These are phyloP conservation scores for Oligia latruncula DNA, from an alignment of 2,888 invertebrate species.

Conservation along the genomic window DNA sequence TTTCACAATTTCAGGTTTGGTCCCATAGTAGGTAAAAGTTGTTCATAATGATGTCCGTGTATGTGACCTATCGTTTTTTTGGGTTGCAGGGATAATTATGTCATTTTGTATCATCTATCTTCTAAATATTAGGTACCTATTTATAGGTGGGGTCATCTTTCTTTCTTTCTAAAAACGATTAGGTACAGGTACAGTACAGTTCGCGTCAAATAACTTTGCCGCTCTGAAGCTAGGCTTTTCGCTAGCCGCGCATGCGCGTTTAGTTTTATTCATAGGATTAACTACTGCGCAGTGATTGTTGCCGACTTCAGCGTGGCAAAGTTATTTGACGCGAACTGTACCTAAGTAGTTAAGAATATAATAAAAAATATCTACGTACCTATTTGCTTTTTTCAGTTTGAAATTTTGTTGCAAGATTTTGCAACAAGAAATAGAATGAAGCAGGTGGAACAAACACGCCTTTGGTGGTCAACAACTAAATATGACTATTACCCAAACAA, in stretches of 20 bases:
- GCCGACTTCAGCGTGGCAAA: too few species aligned
- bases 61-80: background rate
- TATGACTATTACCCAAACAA: conserved; percentile 82
- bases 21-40: too few species aligned
- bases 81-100: too few species aligned
- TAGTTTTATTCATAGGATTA: too few species aligned
- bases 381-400: conserved; percentile 73
- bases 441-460: conserved; percentile 81
- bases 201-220: too few species aligned
- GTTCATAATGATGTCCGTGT: too few species aligned
- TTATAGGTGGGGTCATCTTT: background rate
- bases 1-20: too few species aligned
- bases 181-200: background rate
- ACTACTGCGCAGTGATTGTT: too few species aligned
- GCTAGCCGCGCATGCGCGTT: too few species aligned
- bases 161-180: background rate
- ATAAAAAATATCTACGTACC: background rate
- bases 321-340: too few species aligned
- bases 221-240: too few species aligned
- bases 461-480: conserved; percentile 86
- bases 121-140: background rate
- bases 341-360: background rate
- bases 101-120: background rate
- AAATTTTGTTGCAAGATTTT: conserved; percentile 78
- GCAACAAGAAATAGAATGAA: conserved; percentile 78